Percentiles rank a stretch among this genome's conserved stretches.
Evolutionary conservation across 1,140 invertebrate species (phyloP).

Genomic region (Venturia canescens): DNA sequence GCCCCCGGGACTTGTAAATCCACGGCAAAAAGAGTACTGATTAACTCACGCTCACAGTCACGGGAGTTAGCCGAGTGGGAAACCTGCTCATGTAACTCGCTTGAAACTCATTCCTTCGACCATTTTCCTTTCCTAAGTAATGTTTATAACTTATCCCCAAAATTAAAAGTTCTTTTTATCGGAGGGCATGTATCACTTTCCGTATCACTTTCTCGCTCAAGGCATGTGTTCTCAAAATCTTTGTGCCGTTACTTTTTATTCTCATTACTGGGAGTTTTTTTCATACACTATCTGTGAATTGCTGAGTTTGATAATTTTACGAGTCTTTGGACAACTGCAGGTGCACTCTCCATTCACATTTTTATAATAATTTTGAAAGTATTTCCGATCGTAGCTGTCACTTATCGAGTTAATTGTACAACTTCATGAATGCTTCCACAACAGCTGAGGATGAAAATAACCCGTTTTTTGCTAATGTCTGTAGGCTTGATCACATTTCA

Average conservation of each 20-base stretch:
- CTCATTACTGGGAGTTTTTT: too few relatives aligned
- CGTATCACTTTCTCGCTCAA: not conserved
- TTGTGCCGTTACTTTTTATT: too few relatives aligned
- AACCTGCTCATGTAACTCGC: constrained; percentile 13
- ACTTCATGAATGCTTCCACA: constrained; percentile 7
- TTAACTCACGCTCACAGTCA: constrained; percentile 61
- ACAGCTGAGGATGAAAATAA: too few relatives aligned
- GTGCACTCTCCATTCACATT: too few relatives aligned
- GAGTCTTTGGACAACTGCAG: too few relatives aligned
- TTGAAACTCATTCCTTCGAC: constrained; percentile 32
- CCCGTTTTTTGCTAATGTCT: not conserved
- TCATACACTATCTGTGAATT: too few relatives aligned
- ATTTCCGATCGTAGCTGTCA: not conserved
- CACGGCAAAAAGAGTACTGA: constrained; percentile 57
- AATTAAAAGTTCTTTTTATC: not conserved
- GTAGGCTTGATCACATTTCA: not conserved
- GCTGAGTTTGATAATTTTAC: too few relatives aligned
- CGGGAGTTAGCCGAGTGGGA: constrained; percentile 54
- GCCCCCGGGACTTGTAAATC: constrained; percentile 45
- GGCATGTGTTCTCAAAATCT: too few relatives aligned
- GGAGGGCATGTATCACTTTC: too few relatives aligned
- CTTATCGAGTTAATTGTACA: constrained; percentile 18
- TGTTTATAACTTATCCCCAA: not conserved
- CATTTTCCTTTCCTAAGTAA: not conserved
- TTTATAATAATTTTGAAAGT: not conserved